Evolutionary conservation across 2,888 invertebrate species (phyloP), one percentile per base, ranked within the genome.

Genomic region (Amphipoea lucens): DNA sequence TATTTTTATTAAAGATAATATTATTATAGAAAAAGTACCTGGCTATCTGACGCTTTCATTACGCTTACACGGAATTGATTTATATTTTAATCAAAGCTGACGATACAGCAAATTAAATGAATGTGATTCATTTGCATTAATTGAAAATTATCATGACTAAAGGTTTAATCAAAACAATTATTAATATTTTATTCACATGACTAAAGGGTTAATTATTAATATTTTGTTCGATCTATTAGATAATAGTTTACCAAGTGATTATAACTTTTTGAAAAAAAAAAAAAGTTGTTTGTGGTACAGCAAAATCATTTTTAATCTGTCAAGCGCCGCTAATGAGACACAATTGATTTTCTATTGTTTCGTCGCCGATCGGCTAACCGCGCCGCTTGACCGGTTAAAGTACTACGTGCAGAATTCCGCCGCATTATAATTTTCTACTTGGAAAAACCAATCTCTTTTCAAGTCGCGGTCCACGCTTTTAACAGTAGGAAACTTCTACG

Each of bases 1-100:
- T 87, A 87, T 85, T 89, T 89, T 85, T 89, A 74, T 85, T 89
- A 74, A 76, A 76, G 79, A 83, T n/a, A n/a, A n/a, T n/a, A n/a
- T n/a, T n/a, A n/a, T n/a, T n/a, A n/a, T n/a, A n/a, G n/a, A n/a
- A n/a, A n/a, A n/a, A 29, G 29, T 29, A 29, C 29, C 29, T 29
- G 29, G 29, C 29, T 29, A 48, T 14, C 60, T 45, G 20, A 62
- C 60, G 20, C 77, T 82, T 73, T 40, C 29, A 71, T 65, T 36
- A 45, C 57, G 20, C 3, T 1, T 9, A 9, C 20, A 57, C 23
- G 12, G 11, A 45, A 71, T 71, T 29, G 11, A 48, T 63, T 57
- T 20, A 36, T 11, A 3, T 12, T 60, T 78, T 65, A 29, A 57
- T 48, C 12, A 29, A 66, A 12, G 20, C 20, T 42, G 4, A 14